These are phyloP conservation scores for Gymnothorax javanicus DNA, from an alignment of 2,797 vertebrate species.

Conservation along the genomic window DNA sequence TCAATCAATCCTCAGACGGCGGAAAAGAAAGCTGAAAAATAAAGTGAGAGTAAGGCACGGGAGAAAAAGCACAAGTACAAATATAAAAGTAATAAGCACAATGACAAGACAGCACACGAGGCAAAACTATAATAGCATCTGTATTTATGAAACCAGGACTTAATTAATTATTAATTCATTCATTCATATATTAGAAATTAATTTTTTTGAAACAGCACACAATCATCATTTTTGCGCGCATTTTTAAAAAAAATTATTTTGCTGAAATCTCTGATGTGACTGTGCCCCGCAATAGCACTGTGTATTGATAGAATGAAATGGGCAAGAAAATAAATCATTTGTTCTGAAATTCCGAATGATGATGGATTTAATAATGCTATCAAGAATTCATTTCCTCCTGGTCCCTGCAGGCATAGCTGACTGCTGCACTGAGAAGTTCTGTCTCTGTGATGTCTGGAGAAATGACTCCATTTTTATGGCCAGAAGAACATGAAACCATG, in stretches of 20 bases:
- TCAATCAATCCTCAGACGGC: no score
- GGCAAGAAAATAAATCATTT: background rate
- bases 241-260: background rate
- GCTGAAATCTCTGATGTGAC: background rate
- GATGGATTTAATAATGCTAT: constrained; percentile 13
- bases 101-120: no score
- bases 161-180: no score
- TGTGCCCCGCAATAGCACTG: background rate
- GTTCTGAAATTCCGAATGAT: constrained; percentile 2
- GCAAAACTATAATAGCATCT: no score
- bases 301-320: background rate
- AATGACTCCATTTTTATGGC: constrained; percentile 16
- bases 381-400: constrained; percentile 4
- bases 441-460: constrained; percentile 32
- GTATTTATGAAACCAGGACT: no score
- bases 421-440: background rate
- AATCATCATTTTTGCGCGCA: background rate
- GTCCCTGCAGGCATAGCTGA: constrained; percentile 3
- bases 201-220: background rate
- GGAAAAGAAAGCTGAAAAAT: no score
- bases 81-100: no score
- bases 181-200: no score
- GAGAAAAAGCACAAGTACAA: no score
- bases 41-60: no score
- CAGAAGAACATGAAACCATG: constrained; percentile 27